Base-by-base conservation (phyloP, 2,888 invertebrate species). In the Barypeithes pellucidus region DNA sequence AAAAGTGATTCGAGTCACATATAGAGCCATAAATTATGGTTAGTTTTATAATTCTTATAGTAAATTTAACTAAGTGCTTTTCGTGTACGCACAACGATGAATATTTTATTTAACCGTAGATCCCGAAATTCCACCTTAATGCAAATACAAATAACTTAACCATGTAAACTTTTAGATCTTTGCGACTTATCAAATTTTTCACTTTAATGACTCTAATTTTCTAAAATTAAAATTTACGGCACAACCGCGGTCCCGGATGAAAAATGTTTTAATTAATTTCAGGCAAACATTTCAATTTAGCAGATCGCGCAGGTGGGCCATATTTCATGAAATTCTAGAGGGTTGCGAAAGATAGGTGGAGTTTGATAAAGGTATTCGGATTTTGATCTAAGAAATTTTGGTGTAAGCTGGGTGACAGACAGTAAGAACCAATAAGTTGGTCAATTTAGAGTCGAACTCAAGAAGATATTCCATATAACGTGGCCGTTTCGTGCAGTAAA, bases 181-280 rank as follows among this genome's bases (percentile, higher is more conserved):
- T 18, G 50, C 20, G 33, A 65, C 47, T 65, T 65, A 52, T 50
- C 52, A 65, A 67, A 60, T 60, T 67, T 67, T 67, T 67, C 60
- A 50, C 47, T 60, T 67, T 67, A 67, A 65, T 50, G 47, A 45
- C 67, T 39, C 57, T 47, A 61, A 61, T 24, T 61, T n/a, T 61
- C 29, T 39, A 60, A 59, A 59, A 67, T 60, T 47, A 57, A 67
- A 67, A 67, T 67, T 67, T 67, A 67, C 47, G 22, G 60, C 59
- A 14, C 67, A 36, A n/a, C 59, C 59, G 59, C 59, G 45, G 41
- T 43, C 45, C 33, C 57, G 39, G 22, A 22, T 69, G 69, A 69
- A 69, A 69, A 69, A 69, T 69, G 69, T 69, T 69, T 69, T 69
- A 69, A 69, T 69, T 69, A 50, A 39, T 50, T 69, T 62, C 54